A percentile compares a stretch with the other conserved stretches of the same genome.
Conservation (phyloP, 2,797 vertebrate species). For the Hybognathus amarus region DNA sequence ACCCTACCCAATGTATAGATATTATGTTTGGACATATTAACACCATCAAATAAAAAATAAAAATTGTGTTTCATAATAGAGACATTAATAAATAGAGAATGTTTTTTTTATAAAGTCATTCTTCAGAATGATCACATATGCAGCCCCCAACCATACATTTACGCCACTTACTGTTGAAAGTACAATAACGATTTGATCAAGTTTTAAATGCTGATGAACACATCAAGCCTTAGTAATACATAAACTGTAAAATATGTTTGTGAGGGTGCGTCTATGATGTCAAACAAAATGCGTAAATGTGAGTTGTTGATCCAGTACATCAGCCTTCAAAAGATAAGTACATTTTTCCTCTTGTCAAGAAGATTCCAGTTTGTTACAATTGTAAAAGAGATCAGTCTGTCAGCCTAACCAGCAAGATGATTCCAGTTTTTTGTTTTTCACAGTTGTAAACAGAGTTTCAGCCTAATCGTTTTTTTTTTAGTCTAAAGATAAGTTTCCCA, state of each 20-base stretch:
- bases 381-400: background rate
- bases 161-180: background rate
- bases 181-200: background rate
- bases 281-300: background rate
- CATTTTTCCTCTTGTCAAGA: background rate
- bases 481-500: background rate
- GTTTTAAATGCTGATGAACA: background rate
- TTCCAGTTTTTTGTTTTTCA: background rate
- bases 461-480: background rate
- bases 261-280: background rate
- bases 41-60: background rate
- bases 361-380: background rate
- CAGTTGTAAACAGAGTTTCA: background rate
- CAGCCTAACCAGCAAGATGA: background rate
- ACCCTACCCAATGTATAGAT: too few species aligned
- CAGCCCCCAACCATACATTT: background rate
- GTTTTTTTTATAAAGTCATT: background rate
- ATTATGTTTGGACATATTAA: background rate
- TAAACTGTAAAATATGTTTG: background rate
- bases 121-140: background rate
- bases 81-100: background rate
- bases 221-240: background rate
- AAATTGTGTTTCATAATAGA: background rate
- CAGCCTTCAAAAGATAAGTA: background rate
- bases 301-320: constrained; percentile 12